A percentile compares a stretch with the other conserved stretches of the same genome.
Conservation (phyloP, 2,113 vertebrate genomes). For the Pollachius pollachius region DNA sequence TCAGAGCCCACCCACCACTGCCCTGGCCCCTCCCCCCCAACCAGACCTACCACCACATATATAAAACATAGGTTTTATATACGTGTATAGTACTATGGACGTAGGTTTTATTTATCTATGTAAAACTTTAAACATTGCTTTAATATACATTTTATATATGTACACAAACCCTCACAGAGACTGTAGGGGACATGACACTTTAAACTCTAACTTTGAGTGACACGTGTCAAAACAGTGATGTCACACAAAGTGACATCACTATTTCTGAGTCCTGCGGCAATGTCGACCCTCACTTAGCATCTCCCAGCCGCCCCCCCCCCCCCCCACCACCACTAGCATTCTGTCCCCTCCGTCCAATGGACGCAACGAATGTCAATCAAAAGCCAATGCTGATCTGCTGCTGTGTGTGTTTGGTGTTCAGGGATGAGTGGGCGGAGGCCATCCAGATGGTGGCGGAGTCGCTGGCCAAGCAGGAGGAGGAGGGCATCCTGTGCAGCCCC, state of each 20-base stretch:
- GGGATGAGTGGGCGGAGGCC: conserved; percentile 96
- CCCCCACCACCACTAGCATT: neutral
- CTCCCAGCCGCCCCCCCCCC: neutral
- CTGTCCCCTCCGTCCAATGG: neutral
- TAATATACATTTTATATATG: too few relatives aligned
- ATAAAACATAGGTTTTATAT: neutral
- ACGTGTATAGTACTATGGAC: too few relatives aligned
- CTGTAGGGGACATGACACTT: too few relatives aligned
- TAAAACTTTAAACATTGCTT: too few relatives aligned
- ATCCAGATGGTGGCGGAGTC: conserved; percentile 96
- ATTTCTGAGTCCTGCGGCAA: too few relatives aligned
- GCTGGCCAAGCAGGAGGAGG: conserved; percentile 94
- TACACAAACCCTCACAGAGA: too few relatives aligned
- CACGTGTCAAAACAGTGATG: too few relatives aligned
- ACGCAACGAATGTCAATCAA: too few relatives aligned
- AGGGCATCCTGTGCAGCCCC: conserved; percentile 82
- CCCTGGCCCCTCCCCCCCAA: neutral
- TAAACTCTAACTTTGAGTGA: too few relatives aligned
- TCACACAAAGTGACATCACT: too few relatives aligned
- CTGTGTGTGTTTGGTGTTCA: conserved; percentile 38
- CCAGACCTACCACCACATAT: neutral
- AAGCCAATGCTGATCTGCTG: neutral
- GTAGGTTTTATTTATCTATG: too few relatives aligned
- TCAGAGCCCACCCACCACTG: neutral
- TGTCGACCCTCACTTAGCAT: too few relatives aligned